A percentile compares a stretch with the other conserved stretches of the same genome.
Conservation (phyloP, 2,113 vertebrate genomes). For the Camelus bactrianus region DNA sequence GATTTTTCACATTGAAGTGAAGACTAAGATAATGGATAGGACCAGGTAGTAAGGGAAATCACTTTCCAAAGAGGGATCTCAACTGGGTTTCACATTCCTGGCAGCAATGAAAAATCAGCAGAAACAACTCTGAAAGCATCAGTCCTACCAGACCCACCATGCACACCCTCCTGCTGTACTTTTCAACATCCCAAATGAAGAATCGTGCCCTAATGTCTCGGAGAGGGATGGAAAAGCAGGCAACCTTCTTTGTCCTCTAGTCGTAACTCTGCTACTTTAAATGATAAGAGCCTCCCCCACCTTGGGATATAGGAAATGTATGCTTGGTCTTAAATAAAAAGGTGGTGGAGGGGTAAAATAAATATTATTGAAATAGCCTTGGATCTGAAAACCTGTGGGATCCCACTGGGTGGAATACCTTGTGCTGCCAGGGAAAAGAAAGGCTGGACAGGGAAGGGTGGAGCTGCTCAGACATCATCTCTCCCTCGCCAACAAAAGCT, state of each 20-base stretch:
- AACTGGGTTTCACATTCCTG: background rate
- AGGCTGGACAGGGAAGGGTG: background rate
- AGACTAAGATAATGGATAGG: background rate
- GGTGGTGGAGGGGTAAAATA: background rate
- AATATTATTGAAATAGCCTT: slow-evolving; percentile 7
- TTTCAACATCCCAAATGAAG: background rate
- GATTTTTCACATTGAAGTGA: background rate
- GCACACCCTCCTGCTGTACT: background rate
- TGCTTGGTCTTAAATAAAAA: background rate
- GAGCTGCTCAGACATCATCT: background rate
- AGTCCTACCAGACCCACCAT: too few relatives aligned
- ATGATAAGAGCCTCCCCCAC: background rate
- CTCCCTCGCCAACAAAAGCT: background rate
- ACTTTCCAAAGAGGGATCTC: slow-evolving; percentile 36
- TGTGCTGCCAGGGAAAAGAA: background rate
- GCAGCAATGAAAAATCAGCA: background rate
- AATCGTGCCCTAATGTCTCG: background rate
- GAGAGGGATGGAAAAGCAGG: background rate
- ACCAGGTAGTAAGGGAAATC: background rate
- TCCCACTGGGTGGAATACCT: background rate
- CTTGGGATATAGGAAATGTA: background rate
- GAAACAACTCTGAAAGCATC: background rate
- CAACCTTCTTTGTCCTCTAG: background rate
- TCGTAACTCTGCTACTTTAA: slow-evolving; percentile 32
- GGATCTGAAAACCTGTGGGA: background rate